These are phyloP conservation scores for Drosophila eohydei DNA, from an alignment of 2,888 invertebrate species.

Conservation along the genomic window DNA sequence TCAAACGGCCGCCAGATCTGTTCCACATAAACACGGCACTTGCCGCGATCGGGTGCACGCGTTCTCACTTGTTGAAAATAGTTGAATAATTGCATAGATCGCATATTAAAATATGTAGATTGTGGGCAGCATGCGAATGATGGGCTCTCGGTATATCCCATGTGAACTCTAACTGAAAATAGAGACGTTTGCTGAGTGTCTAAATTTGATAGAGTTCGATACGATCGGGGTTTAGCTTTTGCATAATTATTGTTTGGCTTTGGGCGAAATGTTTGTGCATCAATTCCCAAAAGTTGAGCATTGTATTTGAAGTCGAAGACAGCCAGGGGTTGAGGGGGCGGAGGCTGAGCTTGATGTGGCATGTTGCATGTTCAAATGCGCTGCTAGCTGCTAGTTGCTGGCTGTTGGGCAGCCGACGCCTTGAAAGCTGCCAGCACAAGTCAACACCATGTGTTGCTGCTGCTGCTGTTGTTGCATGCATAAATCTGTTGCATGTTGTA, in stretches of 20 bases:
- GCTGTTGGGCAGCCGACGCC: conserved; percentile 55
- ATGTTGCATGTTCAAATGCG: conserved; percentile 67
- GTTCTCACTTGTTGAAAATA: not conserved
- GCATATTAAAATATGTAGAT: not conserved
- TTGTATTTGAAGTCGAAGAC: conserved; percentile 29
- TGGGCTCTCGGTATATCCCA: too few species aligned
- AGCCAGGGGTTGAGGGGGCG: not conserved
- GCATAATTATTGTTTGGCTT: conserved; percentile 19
- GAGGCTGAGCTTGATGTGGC: not conserved
- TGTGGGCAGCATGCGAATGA: too few species aligned
- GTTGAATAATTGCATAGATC: not conserved
- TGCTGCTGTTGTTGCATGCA: conserved; percentile 67
- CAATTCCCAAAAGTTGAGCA: conserved; percentile 26
- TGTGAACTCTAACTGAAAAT: not conserved
- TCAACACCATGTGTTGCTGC: conserved; percentile 67
- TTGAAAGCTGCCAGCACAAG: conserved; percentile 68
- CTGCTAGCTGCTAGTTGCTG: conserved; percentile 31
- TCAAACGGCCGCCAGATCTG: not conserved
- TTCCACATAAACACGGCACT: not conserved
- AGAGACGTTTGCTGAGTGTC: not conserved
- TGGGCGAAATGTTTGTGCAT: conserved; percentile 10
- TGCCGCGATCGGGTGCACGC: not conserved
- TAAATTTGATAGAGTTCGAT: not conserved
- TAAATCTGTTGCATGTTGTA: conserved; percentile 82
- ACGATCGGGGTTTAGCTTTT: not conserved